These are phyloP conservation scores for Paradisaea rubra DNA, from an alignment of 2,113 vertebrate genomes.

Conservation along the genomic window DNA sequence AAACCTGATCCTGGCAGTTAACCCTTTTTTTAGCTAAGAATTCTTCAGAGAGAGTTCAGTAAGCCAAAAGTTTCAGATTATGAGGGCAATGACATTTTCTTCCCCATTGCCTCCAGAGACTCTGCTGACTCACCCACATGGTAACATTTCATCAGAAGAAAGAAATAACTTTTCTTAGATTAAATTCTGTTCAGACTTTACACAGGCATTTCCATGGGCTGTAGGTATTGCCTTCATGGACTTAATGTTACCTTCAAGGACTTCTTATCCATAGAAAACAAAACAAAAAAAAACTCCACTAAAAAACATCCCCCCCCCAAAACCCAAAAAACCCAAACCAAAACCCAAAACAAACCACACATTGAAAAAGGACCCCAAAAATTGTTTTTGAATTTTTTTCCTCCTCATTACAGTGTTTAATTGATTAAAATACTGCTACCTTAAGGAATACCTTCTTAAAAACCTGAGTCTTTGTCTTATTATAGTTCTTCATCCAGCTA, in stretches of 20 bases:
- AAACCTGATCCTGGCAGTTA: neutral
- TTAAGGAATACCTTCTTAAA: neutral
- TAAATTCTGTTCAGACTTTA: neutral
- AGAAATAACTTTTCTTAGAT: neutral
- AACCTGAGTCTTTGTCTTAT: neutral
- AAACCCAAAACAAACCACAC: neutral
- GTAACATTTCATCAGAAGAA: neutral
- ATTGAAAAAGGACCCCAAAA: neutral
- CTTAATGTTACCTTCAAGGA: neutral
- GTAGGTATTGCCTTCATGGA: neutral
- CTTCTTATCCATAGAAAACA: neutral
- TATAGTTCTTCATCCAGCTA: neutral
- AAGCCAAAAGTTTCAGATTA: neutral
- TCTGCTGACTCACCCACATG: rapidly evolving
- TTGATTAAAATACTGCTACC: neutral
- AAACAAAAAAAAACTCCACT: no score
- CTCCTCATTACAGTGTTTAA: neutral
- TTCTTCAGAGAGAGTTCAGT: neutral
- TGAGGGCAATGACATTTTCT: neutral
- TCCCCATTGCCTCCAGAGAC: neutral
- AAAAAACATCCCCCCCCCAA: no score
- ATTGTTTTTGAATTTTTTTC: neutral
- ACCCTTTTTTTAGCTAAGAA: neutral
- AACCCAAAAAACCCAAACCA: rapidly evolving
- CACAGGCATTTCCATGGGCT: neutral